These are phyloP conservation scores for Sternarchorhynchus goeldii DNA, from an alignment of 2,797 vertebrate genomes.

Conservation along the genomic window DNA sequence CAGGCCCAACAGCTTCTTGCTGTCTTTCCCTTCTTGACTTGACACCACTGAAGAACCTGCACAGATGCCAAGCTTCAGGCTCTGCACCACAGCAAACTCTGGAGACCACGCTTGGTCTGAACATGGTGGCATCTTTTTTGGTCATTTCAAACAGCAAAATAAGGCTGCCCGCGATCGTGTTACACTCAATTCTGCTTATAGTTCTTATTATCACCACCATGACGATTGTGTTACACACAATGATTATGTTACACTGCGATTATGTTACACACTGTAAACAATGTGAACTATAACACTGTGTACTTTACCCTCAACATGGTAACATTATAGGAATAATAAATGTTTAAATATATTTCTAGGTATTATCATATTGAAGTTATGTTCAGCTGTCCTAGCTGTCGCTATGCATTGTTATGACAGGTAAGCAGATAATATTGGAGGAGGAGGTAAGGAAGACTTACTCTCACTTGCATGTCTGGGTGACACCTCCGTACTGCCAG, in stretches of 20 bases:
- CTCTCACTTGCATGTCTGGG: slow-evolving; percentile 62
- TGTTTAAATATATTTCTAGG: no score
- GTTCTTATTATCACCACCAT: background rate
- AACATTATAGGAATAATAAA: no score
- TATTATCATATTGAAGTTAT: no score
- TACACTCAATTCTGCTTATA: background rate
- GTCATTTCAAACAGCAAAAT: background rate
- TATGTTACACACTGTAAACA: no score
- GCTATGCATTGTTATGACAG: no score
- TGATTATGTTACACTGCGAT: no score
- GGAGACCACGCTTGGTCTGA: background rate
- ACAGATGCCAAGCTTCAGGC: background rate
- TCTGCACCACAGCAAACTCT: background rate
- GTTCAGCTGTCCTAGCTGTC: no score
- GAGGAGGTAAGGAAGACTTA: background rate
- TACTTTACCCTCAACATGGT: no score
- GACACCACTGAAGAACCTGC: slow-evolving; percentile 68
- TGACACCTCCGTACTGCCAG: slow-evolving; percentile 72
- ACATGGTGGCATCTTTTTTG: background rate
- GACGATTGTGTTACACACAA: no score
- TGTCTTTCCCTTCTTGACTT: slow-evolving; percentile 77
- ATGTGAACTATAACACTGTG: no score
- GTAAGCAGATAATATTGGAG: slow-evolving; percentile 8
- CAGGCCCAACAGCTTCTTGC: slow-evolving; percentile 73
- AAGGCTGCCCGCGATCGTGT: background rate